Conservation (phyloP, 2,888 invertebrate genomes). For the Neocrepidodera transversa region DNA sequence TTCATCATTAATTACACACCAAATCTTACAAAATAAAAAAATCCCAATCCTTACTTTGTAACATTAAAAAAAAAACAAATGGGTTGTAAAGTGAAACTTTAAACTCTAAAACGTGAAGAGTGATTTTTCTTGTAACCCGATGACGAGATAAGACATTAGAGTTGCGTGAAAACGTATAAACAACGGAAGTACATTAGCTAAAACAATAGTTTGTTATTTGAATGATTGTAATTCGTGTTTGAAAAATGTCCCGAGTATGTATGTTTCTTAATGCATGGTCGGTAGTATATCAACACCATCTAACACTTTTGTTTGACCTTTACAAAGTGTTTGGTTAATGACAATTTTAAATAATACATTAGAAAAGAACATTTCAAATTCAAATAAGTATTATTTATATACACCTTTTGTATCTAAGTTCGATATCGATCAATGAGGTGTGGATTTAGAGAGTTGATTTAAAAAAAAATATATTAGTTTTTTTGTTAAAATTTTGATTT, state of each 20-base stretch:
- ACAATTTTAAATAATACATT: no score
- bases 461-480: no score
- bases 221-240: slow-evolving; percentile 4
- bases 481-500: no score
- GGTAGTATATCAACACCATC: not conserved
- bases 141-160: not conserved
- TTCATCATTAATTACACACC: no score
- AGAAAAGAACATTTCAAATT: no score
- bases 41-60: no score
- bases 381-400: no score
- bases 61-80: slow-evolving; percentile 1
- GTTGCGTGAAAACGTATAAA: slow-evolving; percentile 1
- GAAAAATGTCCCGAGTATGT: not conserved
- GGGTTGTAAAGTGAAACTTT: not conserved
- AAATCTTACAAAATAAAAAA: no score
- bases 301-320: slow-evolving; percentile 10
- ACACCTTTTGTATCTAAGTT: no score
- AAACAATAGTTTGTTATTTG: slow-evolving; percentile 5
- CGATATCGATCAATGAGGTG: no score
- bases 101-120: not conserved
- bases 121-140: slow-evolving; percentile 3
- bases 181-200: slow-evolving; percentile 13
- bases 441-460: no score
- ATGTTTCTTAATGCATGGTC: slow-evolving; percentile 2
- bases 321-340: not conserved